Base-by-base conservation (phyloP, 2,797 vertebrate species). In the Falco peregrinus region DNA sequence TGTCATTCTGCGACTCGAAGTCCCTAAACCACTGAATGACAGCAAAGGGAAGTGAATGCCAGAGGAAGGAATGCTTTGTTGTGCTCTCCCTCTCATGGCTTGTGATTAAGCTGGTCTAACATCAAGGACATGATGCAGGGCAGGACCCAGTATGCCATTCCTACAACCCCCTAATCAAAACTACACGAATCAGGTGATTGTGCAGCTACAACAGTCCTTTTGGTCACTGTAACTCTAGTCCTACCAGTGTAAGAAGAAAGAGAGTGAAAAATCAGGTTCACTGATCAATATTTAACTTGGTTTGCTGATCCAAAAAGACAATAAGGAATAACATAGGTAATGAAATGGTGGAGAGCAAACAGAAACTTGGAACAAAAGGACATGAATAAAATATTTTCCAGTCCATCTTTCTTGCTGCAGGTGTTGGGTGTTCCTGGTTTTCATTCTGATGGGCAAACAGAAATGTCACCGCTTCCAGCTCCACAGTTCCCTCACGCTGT, bases 271-370 rank as follows among this genome's bases (percentile, higher is more conserved):
- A 74, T 39, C 60, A 47, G 19, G 21, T 74, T 22, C 24, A 6
- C 4, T 22, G 35, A 74, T 41, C 68, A 92, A 75, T 87, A 85
- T 96, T 95, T 87, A 35, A 16, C 48, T 83, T 67, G 37, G 21
- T 78, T 86, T 84, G 31, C 18, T 84, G 26, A 93, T 87, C 50
- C 28, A 33, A 90, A 91, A 94, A 57, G 87, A 90, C 75, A 91
- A 84, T 65, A 89, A 74, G 85, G 47, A 83, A 88, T 84, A 90
- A 15, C n/a, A 48, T 1, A 5, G 39, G 11, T 85, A 79, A 89
- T 5, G 7, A 65, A 81, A 87, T 51, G 21, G 39, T 57, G 56
- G 70, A 51, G 48, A 96, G 89, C 84, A 90, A 96, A 93, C 33
- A 88, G 39, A 80, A 67, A 25, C 43, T 64, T 39, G 37, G 56